Evolutionary conservation across 2,113 vertebrate genomes (phyloP).

Genomic region (Coracopsis vasa): DNA sequence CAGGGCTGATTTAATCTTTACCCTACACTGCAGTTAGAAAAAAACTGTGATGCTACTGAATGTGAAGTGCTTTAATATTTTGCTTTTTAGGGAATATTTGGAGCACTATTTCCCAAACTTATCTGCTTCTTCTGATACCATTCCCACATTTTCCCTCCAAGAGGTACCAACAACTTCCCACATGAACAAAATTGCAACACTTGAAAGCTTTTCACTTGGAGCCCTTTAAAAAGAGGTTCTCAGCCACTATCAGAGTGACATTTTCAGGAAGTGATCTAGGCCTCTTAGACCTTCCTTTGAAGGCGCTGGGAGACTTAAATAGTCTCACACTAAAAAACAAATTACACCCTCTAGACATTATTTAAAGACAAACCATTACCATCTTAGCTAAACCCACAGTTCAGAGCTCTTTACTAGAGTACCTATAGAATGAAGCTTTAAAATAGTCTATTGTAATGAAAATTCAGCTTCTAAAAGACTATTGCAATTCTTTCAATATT

Average conservation of each 20-base stretch:
- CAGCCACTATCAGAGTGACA: neutral
- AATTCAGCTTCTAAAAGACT: slow-evolving; percentile 18
- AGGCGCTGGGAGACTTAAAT: neutral
- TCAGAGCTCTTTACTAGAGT: neutral
- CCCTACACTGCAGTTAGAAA: neutral
- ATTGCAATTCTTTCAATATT: neutral
- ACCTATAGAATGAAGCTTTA: neutral
- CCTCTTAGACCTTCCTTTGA: neutral
- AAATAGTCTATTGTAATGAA: neutral
- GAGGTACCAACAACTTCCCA: neutral
- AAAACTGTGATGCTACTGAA: neutral
- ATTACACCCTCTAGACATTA: neutral
- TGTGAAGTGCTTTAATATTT: neutral
- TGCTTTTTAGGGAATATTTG: neutral
- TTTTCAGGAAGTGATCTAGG: neutral
- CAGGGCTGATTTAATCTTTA: neutral
- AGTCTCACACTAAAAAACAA: neutral
- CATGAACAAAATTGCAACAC: neutral
- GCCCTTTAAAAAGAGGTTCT: neutral
- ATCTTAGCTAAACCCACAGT: neutral
- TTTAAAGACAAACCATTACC: slow-evolving; percentile 7
- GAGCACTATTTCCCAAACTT: neutral
- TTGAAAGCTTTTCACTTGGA: neutral
- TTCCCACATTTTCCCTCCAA: neutral
- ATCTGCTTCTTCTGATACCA: neutral